phyloP scores from a whole-genome alignment of 2,113 vertebrate genomes.

The Pygoscelis antarcticus region DNA sequence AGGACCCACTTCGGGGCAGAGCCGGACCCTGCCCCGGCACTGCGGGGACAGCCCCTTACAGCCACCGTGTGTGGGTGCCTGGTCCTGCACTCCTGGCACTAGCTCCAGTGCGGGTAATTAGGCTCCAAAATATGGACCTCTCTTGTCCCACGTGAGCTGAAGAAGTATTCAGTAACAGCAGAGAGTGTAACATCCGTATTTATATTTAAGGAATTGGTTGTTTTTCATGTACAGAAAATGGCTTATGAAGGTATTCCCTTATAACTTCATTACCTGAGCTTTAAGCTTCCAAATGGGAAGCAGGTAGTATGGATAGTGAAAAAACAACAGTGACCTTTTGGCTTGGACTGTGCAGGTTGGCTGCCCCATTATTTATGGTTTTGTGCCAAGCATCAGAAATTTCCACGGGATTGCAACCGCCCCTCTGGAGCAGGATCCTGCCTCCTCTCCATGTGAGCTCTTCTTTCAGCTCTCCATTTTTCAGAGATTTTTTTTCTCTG shows the following conservation, averaged over 20 bases:
- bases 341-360: neutral
- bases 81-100: neutral
- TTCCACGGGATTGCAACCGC: neutral
- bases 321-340: neutral
- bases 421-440: neutral
- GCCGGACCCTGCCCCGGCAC: fast-evolving
- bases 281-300: neutral
- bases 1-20: neutral
- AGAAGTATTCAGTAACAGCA: neutral
- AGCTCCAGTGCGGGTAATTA: neutral
- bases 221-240: neutral
- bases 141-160: neutral
- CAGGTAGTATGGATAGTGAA: neutral
- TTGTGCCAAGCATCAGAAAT: no score
- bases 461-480: neutral
- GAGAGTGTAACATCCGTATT: neutral
- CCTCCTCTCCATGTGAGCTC: neutral
- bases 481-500: neutral
- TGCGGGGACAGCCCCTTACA: neutral
- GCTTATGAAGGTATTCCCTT: neutral
- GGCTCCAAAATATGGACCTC: neutral
- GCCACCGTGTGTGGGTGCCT: fast-evolving
- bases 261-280: neutral
- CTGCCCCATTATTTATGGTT: neutral
- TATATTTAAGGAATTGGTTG: neutral